Base-by-base conservation (phyloP, 2,797 vertebrate species). In the Margarornis squamiger region DNA sequence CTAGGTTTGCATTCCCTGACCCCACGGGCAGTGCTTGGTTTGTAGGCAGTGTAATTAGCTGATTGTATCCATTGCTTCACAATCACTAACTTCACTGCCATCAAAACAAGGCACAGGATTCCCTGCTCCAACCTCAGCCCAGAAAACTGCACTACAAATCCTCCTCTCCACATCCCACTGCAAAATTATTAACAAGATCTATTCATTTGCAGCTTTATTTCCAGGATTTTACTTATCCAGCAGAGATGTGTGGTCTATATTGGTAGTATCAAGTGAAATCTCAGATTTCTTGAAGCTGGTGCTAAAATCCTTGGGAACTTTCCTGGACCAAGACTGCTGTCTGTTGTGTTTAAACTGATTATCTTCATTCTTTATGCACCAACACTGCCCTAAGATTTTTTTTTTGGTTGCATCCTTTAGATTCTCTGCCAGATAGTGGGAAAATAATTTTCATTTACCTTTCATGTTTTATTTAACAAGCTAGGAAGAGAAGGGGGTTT, bases 41-140 rank as follows among this genome's bases (percentile, higher is more conserved):
- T 99, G 98, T 94, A 99, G 99, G 99, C 99, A 99, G 99, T 99
- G 99, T 98, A 97, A 98, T 99, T 99, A 99, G 98, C 98, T 98
- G 99, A 99, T 99, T 99, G 98, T 98, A 57, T 29, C 61, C 79
- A 10, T 23, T 7, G 18, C 27, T 43, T 66, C 90, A 54, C 98
- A 99, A 99, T 99, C 99, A 99, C 98, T 99, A 98, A 98, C 98
- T 96, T 97, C 97, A 98, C 98, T 98, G 98, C 99, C 98, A 99
- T 93, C 98, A 97, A 98, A 98, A 98, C 98, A 96, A 97, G 97
- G 95, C 96, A 97, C 97, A 96, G 95, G 97, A 97, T 96, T 92
- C 91, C 57, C 67, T 51, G 66, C 88, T 90, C 91, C 97, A 41
- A 1, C 46, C 49, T 65, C 38, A 3, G 41, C 3, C 92, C 67